Evolutionary conservation across 2,797 vertebrate genomes (phyloP).

Genomic region (Hydrolagus colliei): DNA sequence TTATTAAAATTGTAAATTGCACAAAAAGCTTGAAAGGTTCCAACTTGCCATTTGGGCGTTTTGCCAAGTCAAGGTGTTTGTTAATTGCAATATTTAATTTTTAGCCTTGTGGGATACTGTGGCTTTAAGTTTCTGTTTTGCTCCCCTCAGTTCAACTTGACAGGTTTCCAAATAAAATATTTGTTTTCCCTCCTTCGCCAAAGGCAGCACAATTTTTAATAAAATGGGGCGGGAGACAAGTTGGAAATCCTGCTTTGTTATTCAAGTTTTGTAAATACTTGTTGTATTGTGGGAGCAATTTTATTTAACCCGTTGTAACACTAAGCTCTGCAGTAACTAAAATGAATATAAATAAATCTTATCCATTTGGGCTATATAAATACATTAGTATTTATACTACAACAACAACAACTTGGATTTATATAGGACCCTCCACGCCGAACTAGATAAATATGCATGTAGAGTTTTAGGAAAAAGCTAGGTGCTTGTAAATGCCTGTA

Average conservation of each 20-base stretch:
- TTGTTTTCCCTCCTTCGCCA: not conserved
- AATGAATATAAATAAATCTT: too few relatives aligned
- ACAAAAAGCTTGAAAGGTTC: not conserved
- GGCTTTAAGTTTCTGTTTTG: not conserved
- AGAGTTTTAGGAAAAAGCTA: not conserved
- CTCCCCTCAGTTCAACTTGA: not conserved
- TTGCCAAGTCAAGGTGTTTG: not conserved
- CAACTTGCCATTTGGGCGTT: not conserved
- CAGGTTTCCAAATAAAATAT: not conserved
- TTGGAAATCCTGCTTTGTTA: not conserved
- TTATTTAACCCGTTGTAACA: not conserved
- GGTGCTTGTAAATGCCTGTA: not conserved
- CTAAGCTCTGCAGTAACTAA: not conserved
- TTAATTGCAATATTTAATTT: slow-evolving; percentile 15
- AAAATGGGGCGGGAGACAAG: not conserved
- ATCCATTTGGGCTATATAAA: too few relatives aligned
- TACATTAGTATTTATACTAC: too few relatives aligned
- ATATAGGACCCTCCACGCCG: too few relatives aligned
- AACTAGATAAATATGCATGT: too few relatives aligned
- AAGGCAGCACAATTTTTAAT: not conserved
- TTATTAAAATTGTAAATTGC: not conserved
- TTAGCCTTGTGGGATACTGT: not conserved
- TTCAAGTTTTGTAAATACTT: not conserved
- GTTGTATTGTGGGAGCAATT: not conserved
- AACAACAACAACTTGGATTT: too few relatives aligned